Base-by-base conservation (phyloP, 2,113 vertebrate species). In the Macroglossus sobrinus region DNA sequence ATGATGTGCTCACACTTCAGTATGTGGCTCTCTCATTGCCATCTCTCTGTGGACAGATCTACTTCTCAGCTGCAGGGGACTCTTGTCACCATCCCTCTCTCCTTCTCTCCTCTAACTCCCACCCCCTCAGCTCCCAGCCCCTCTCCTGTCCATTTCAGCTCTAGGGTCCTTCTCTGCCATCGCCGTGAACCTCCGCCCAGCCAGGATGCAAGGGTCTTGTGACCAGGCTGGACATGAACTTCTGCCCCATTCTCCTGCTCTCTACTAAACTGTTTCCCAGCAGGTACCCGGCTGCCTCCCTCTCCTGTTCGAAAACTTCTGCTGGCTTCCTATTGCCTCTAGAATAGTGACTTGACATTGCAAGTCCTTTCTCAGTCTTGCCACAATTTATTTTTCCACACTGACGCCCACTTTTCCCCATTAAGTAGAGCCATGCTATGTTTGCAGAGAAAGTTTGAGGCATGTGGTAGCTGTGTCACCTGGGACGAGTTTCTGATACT, bases 151-250 rank as follows among this genome's bases (percentile, higher is more conserved):
- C 19, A 5, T 14, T 47, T 69, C 26, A 1, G 69, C 21, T 53
- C 28, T 3, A 7, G 45, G n/a, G 3, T 3, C 12, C 55, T 30
- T 5, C 16, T 26, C 57, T 6, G 14, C 72, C n/a, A 1, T 1
- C 45, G 16, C 69, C 14, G 12, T 4, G n/a, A 35, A 43, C 16
- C 45, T 57, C 69, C 1, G 24, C 14, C 74, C 18, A 3, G 4
- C 28, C 47, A 3, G 47, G 47, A 12, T 47, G 45, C 45, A 8
- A 2, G 2, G 59, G 13, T 5, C 22, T 40, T 1, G 7, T 3
- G 4, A 22, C 57, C 21, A 1, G 0, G 40, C 55, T 47, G 55
- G n/a, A 3, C 16, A 12, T 28, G 2, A 4, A 4, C 18, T 35
- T n/a, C 50, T 0, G 3, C 24, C 21, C 24, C 1, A 1, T 7